These are phyloP conservation scores for Eulemur macaco DNA, from an alignment of 2,113 vertebrate genomes.

Conservation along the genomic window DNA sequence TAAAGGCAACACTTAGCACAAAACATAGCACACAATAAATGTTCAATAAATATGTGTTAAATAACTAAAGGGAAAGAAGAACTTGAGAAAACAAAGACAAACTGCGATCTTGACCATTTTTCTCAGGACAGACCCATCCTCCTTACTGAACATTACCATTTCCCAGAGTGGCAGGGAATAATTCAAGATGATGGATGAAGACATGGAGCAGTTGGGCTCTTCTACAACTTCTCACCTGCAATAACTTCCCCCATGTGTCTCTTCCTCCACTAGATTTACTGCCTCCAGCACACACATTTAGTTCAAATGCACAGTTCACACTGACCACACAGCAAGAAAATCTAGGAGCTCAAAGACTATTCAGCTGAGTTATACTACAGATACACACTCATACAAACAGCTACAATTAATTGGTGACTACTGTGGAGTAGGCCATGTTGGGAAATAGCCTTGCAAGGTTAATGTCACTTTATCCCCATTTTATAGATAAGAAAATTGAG, in stretches of 20 bases:
- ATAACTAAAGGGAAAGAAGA: neutral
- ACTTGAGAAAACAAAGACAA: constrained; percentile 14
- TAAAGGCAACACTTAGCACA: constrained; percentile 14
- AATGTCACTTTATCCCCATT: neutral
- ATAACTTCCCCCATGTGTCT: neutral
- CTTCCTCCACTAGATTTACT: neutral
- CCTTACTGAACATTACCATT: neutral
- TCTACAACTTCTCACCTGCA: neutral
- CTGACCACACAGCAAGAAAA: constrained; percentile 12
- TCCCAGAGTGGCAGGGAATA: neutral
- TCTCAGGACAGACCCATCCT: neutral
- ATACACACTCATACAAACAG: neutral
- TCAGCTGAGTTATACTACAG: neutral
- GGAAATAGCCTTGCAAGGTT: neutral
- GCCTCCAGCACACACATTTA: neutral
- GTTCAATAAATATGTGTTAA: constrained; percentile 44
- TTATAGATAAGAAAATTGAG: constrained; percentile 31
- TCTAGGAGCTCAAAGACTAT: neutral
- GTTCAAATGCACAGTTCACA: neutral
- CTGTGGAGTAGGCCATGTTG: neutral
- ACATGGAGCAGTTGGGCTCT: neutral
- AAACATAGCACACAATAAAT: constrained; percentile 23
- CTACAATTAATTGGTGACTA: neutral
- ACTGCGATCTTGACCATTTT: neutral
- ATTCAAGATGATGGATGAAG: neutral